These are phyloP conservation scores for Bujurquina vittata DNA, from an alignment of 2,113 vertebrate genomes.

Conservation along the genomic window DNA sequence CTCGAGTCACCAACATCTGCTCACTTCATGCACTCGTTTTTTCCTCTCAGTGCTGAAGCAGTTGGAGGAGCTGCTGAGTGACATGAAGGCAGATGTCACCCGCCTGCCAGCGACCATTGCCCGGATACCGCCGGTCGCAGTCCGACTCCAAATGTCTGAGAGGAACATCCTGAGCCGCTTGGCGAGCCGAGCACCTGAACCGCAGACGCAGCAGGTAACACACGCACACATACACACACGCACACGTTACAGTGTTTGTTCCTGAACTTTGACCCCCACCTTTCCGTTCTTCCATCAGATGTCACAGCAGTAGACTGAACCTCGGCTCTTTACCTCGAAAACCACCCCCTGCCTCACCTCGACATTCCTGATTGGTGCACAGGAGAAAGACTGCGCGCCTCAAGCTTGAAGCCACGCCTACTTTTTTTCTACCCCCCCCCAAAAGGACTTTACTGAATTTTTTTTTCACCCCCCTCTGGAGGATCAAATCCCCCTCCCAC, in stretches of 20 bases:
- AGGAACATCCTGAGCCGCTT: slow-evolving; percentile 95
- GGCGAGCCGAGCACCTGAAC: slow-evolving; percentile 92
- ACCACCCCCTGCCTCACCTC: slow-evolving; percentile 71
- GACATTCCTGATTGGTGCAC: slow-evolving; percentile 84
- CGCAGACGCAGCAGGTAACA: slow-evolving; percentile 86
- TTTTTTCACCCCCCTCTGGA: slow-evolving; percentile 56
- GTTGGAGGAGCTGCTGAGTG: slow-evolving; percentile 95
- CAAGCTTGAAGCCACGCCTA: slow-evolving; percentile 77
- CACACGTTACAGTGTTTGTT: neutral
- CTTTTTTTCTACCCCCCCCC: neutral
- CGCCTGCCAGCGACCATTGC: slow-evolving; percentile 95
- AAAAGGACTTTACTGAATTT: slow-evolving; percentile 72
- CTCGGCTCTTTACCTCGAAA: slow-evolving; percentile 69
- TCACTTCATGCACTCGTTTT: too few relatives aligned
- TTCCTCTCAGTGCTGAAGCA: slow-evolving; percentile 90
- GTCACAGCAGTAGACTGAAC: slow-evolving; percentile 78
- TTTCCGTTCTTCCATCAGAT: slow-evolving; percentile 51
- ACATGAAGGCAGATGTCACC: slow-evolving; percentile 98
- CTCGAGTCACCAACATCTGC: neutral
- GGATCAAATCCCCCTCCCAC: slow-evolving; percentile 48
- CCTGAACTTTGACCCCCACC: neutral
- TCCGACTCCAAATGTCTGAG: slow-evolving; percentile 96
- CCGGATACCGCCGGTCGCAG: slow-evolving; percentile 94
- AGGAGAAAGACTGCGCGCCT: slow-evolving; percentile 67
- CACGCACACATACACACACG: neutral